Percentiles rank a stretch among this genome's conserved stretches.
phyloP scores from a whole-genome alignment of 2,113 vertebrate species.

The Cochlearius cochlearius region DNA sequence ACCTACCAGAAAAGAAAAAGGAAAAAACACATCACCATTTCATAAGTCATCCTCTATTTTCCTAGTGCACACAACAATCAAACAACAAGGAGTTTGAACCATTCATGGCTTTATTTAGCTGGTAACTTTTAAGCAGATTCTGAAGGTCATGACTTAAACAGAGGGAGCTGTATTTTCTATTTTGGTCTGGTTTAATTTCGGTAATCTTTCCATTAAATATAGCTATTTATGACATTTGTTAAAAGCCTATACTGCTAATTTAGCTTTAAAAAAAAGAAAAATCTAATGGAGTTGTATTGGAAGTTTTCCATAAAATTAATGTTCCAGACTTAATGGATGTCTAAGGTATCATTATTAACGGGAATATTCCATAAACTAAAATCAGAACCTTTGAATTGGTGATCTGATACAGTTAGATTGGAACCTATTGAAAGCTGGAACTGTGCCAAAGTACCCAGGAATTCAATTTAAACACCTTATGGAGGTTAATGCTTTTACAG shows the following conservation, averaged over 20 bases:
- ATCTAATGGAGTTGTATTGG: slow-evolving; percentile 79
- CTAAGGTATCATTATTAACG: slow-evolving; percentile 80
- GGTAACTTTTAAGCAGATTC: slow-evolving; percentile 63
- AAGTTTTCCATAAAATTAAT: slow-evolving; percentile 84
- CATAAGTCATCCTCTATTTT: neutral
- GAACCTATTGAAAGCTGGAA: slow-evolving; percentile 76
- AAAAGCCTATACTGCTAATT: slow-evolving; percentile 81
- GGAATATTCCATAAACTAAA: slow-evolving; percentile 78
- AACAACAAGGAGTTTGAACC: slow-evolving; percentile 36
- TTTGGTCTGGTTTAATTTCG: slow-evolving; percentile 78
- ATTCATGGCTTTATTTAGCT: neutral
- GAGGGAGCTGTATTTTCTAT: slow-evolving; percentile 73
- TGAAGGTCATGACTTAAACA: slow-evolving; percentile 69
- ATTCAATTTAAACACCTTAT: slow-evolving; percentile 81
- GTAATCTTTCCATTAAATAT: slow-evolving; percentile 74
- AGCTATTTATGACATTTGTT: slow-evolving; percentile 83
- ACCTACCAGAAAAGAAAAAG: neutral
- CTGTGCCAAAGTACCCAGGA: slow-evolving; percentile 76
- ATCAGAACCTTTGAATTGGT: slow-evolving; percentile 74
- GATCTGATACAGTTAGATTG: slow-evolving; percentile 74
- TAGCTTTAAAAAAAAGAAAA: slow-evolving; percentile 66
- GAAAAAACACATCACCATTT: neutral
- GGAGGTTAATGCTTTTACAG: slow-evolving; percentile 75
- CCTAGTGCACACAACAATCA: neutral
- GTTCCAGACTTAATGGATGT: slow-evolving; percentile 81